A percentile compares a stretch with the other conserved stretches of the same genome.
These are phyloP conservation scores for Rhynchomys soricoides DNA, from an alignment of 2,113 vertebrate species.

Conservation along the genomic window DNA sequence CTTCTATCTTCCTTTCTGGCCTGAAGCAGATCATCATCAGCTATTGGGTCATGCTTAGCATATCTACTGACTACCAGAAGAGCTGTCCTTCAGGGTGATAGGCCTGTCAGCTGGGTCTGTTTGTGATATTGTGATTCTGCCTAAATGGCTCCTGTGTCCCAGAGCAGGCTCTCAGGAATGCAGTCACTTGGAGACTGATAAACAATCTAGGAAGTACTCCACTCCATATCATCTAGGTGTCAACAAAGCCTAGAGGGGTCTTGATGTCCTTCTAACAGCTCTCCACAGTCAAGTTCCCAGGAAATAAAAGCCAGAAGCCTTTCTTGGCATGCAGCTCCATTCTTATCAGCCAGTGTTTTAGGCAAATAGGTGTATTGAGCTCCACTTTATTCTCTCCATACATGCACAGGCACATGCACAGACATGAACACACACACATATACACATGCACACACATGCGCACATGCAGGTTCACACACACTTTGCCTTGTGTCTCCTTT, in stretches of 20 bases:
- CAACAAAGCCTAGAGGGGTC: not conserved
- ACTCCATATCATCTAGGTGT: not conserved
- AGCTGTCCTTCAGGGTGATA: not conserved
- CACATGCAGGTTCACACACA: not conserved
- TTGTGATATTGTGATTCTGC: not conserved
- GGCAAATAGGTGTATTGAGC: not conserved
- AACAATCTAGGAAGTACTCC: not conserved
- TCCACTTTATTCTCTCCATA: not conserved
- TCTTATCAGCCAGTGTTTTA: not conserved
- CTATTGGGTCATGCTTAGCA: not conserved
- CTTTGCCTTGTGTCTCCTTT: not conserved
- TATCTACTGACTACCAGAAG: not conserved
- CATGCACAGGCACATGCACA: not conserved
- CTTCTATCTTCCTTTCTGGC: conserved; percentile 67
- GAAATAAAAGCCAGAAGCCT: not conserved
- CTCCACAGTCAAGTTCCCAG: not conserved
- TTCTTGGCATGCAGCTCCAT: not conserved
- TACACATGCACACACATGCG: not conserved
- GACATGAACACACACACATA: not conserved
- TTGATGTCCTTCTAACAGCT: not conserved
- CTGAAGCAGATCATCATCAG: conserved; percentile 46
- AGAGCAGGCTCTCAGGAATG: not conserved
- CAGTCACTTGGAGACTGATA: not conserved
- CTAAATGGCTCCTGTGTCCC: not conserved
- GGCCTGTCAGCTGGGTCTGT: not conserved